Evolutionary conservation across 2,888 invertebrate genomes (phyloP), one percentile per base, ranked within the genome.

Genomic region (Lasioglossum lativentre): DNA sequence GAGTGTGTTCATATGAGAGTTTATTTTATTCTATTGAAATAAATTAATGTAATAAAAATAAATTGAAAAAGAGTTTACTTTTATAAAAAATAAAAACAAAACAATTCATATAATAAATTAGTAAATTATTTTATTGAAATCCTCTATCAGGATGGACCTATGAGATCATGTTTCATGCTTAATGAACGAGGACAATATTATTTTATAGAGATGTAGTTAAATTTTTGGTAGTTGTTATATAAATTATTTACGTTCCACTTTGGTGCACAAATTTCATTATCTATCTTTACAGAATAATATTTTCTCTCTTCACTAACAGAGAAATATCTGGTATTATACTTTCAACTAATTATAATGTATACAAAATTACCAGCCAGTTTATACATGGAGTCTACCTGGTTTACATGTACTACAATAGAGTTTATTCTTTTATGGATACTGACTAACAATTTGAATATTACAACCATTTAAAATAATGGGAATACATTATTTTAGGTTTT

Each of bases 351-450:
- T 5, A 34, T 30, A 16, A 34, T n/a, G 52, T 30, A 83, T 85
- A 79, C 63, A 83, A 85, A 80, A 83, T 83, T 85, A 79, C 83
- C 75, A 83, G 79, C 83, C 77, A 74, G 74, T 71, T 74, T 75
- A 56, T 72, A 71, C 63, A 75, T 74, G 79, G 47, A 63, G 66
- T 66, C 80, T 83, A 80, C 63, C 71, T 71, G 80, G 73, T 63
- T 82, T 66, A 76, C 74, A 76, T 80, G 84, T 75, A 84, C 80
- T 86, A 86, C 63, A 72, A 66, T 66, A 56, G 8, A 78, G 27
- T 71, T 66, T 19, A 34, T 72, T 74, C 70, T 38, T 27, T 16
- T 77, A 27, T n/a, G 23, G 23, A 74, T 66, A 52, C 14, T 83
- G 52, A 63, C 71, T 78, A 75, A 66, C 42, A 63, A 68, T 47